Percentiles rank a stretch among this genome's conserved stretches.
Conservation (phyloP, 2,113 vertebrate species). For the Morphnarchus princeps region DNA sequence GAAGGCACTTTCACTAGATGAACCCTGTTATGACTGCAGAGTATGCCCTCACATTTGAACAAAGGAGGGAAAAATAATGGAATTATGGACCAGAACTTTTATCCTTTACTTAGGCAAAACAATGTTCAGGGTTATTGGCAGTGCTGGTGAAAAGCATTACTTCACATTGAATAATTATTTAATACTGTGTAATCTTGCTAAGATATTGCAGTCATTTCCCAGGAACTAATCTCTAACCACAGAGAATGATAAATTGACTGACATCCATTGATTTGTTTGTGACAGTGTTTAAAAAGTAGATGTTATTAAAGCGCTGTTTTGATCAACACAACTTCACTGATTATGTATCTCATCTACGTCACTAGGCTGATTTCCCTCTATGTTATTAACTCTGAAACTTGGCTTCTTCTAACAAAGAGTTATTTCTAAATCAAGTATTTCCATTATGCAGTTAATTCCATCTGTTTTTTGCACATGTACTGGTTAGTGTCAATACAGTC, state of each 20-base stretch:
- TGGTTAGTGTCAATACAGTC: neutral
- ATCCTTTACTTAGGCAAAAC: neutral
- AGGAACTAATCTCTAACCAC: neutral
- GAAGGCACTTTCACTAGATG: neutral
- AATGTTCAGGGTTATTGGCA: neutral
- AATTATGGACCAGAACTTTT: neutral
- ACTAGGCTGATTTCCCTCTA: neutral
- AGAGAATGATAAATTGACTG: neutral
- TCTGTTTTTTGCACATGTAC: neutral
- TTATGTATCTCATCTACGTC: neutral
- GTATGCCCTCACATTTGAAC: neutral
- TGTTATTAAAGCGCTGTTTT: neutral
- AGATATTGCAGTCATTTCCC: neutral
- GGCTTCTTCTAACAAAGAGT: neutral
- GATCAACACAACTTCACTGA: neutral
- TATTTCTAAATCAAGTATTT: neutral
- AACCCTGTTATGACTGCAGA: neutral
- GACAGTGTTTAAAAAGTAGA: neutral
- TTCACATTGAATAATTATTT: neutral
- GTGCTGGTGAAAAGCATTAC: neutral
- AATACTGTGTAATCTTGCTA: neutral
- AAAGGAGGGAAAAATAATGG: neutral
- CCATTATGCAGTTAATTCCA: neutral
- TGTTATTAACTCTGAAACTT: neutral
- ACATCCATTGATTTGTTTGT: slow-evolving; percentile 1